Base-by-base conservation (phyloP, 2,113 vertebrate species). In the Pelecanus crispus region DNA sequence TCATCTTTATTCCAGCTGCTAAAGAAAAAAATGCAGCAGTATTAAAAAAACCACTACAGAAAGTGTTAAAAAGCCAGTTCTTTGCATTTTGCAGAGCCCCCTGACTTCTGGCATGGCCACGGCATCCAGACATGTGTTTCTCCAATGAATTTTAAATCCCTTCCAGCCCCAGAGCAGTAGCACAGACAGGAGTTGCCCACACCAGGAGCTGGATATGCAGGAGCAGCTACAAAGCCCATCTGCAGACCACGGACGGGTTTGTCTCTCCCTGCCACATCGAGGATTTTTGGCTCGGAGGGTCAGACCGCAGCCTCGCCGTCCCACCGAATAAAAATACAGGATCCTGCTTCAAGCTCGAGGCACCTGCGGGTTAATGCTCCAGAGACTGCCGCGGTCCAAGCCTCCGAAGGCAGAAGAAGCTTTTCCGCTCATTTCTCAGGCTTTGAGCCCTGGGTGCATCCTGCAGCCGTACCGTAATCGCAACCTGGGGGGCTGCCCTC, bases 391-490 rank as follows among this genome's bases (percentile, higher is more conserved):
- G 2, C 3, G 13, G 26, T 32, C 66, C 62, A 21, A 92, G 45
- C 50, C 53, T 61, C 49, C 3, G 18, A 32, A n/a, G 32, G 44
- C 47, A 78, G 40, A 0, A 2, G 56, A 32, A 73, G 67, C 7
- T 94, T 61, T 44, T 29, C 77, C 45, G 28, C 12, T 1, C 62
- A 77, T 49, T 58, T 53, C 42, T 63, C 71, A 20, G 49, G 38
- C 13, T 81, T 2, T 47, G 86, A 81, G 80, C 66, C 50, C 24
- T 24, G 68, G 26, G 3, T 44, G 26, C 24, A 4, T 15, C 66
- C 77, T 16, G n/a, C 22, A 59, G 71, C n/a, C 29, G 34, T 2
- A 5, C 25, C 2, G 1, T 9, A 47, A 55, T 3, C 4, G n/a
- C n/a, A 42, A 18, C 9, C 7, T 0, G 21, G n/a, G 36, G 36